These are phyloP conservation scores for Araneus ventricosus DNA, from an alignment of 1,140 invertebrate species.

Conservation along the genomic window DNA sequence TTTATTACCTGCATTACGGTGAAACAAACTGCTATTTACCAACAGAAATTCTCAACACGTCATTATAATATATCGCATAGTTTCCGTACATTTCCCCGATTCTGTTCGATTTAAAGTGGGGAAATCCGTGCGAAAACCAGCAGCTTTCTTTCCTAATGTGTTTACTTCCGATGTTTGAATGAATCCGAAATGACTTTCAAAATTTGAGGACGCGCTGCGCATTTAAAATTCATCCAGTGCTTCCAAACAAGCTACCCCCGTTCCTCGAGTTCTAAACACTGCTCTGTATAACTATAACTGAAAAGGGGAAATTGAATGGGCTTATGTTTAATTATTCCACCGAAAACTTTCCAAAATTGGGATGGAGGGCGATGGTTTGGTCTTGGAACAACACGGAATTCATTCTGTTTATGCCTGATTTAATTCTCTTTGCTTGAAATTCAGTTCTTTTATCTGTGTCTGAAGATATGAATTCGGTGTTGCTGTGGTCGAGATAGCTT, in stretches of 20 bases:
- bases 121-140: too few species aligned
- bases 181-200: background rate
- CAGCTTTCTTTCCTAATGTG: background rate
- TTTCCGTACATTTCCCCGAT: background rate
- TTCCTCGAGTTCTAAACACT: background rate
- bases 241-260: background rate
- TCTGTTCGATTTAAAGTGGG: background rate
- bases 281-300: background rate
- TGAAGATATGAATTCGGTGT: background rate
- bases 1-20: too few species aligned
- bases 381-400: background rate
- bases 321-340: background rate
- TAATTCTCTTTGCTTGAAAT: constrained; percentile 30
- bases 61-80: too few species aligned
- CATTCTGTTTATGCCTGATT: constrained; percentile 19
- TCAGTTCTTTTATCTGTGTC: background rate
- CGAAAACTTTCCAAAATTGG: background rate
- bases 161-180: background rate
- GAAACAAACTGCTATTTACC: too few species aligned
- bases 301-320: background rate
- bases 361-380: background rate
- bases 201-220: background rate
- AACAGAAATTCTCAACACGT: too few species aligned
- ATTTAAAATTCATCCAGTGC: background rate
- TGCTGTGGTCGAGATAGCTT: background rate